Percentiles rank a stretch among this genome's conserved stretches.
phyloP scores from a whole-genome alignment of 2,797 vertebrate genomes.

The Poecilia gillii region DNA sequence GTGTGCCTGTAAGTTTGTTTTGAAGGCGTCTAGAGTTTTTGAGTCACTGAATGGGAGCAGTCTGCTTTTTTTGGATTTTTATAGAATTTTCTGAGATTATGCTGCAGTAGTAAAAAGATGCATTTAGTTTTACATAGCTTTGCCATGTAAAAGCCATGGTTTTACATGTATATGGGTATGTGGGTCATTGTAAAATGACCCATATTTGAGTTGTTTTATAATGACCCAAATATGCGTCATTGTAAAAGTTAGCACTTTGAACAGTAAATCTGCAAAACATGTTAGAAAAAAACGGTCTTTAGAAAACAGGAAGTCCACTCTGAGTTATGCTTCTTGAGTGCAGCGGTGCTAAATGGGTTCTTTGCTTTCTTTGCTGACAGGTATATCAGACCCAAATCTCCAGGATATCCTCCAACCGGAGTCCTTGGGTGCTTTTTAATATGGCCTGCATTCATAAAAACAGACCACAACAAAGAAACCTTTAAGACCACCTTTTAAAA shows the following conservation, averaged over 20 bases:
- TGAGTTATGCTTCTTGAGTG: slow-evolving; percentile 22
- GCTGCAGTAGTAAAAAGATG: not conserved
- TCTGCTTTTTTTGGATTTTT: not conserved
- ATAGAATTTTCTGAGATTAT: not conserved
- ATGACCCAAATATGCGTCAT: not conserved
- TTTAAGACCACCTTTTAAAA: slow-evolving; percentile 17
- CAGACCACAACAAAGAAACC: slow-evolving; percentile 26
- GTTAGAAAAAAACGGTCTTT: not conserved
- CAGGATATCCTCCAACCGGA: slow-evolving; percentile 53
- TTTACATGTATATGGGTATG: no score
- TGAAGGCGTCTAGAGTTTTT: no score
- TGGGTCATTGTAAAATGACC: no score
- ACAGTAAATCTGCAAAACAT: not conserved
- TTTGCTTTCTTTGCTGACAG: slow-evolving; percentile 27
- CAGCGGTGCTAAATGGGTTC: slow-evolving; percentile 24
- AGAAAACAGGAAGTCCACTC: slow-evolving; percentile 37
- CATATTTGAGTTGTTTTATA: not conserved
- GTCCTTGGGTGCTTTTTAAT: slow-evolving; percentile 27
- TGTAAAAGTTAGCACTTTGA: not conserved
- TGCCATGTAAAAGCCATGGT: no score
- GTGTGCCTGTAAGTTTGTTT: no score
- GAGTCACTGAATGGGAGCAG: no score
- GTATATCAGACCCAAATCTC: slow-evolving; percentile 43
- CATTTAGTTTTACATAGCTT: not conserved
- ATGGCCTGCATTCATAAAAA: slow-evolving; percentile 19